Conservation (phyloP, 2,888 invertebrate genomes). For the Megaustenia siamemsis region DNA sequence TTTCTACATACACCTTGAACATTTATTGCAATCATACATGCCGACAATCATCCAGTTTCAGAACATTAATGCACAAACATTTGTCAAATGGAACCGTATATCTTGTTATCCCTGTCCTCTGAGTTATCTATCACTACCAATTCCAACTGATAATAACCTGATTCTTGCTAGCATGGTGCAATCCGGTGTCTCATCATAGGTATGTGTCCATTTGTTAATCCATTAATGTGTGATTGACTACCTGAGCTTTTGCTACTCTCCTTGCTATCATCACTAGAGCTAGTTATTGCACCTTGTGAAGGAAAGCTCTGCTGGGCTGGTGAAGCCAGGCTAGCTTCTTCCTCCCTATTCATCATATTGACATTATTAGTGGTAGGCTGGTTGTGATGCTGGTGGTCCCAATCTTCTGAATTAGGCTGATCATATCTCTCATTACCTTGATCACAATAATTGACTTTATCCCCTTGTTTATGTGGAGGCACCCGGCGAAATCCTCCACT, state of each 20-base stretch:
- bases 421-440: slow-evolving; percentile 23
- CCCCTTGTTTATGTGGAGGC: slow-evolving; percentile 34
- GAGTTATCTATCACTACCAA: background rate
- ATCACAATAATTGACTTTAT: slow-evolving; percentile 39
- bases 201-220: slow-evolving; percentile 75
- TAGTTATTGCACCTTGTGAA: slow-evolving; percentile 68
- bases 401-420: slow-evolving; percentile 13
- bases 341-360: slow-evolving; percentile 22
- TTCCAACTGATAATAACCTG: background rate
- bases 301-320: slow-evolving; percentile 58
- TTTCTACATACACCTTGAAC: background rate
- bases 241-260: slow-evolving; percentile 75
- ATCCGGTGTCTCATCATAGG: slow-evolving; percentile 39
- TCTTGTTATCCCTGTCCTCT: no score
- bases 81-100: background rate
- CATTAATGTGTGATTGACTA: slow-evolving; percentile 73
- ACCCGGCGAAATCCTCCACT: slow-evolving; percentile 40
- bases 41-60: background rate
- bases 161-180: slow-evolving; percentile 44
- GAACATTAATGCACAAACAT: slow-evolving; percentile 12
- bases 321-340: slow-evolving; percentile 36
- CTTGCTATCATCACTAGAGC: slow-evolving; percentile 74
- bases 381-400: background rate
- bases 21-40: background rate
- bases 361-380: background rate